Percentiles rank a stretch among this genome's conserved stretches.
phyloP scores from a whole-genome alignment of 2,888 invertebrate genomes.

The Amblyjoppa fuscipennis region DNA sequence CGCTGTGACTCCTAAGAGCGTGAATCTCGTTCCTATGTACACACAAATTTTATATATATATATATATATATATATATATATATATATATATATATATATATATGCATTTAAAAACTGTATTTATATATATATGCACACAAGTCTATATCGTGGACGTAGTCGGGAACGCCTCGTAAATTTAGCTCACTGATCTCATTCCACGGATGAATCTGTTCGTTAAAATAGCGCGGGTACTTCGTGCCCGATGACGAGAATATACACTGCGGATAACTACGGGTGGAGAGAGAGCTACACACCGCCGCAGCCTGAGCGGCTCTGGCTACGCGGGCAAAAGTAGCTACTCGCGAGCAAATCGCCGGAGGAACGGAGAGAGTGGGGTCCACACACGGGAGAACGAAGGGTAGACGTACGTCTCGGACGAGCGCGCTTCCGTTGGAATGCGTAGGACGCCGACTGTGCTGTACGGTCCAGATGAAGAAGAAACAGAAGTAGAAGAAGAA shows the following conservation, averaged over 20 bases:
- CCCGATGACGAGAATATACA: slow-evolving; percentile 62
- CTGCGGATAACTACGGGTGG: slow-evolving; percentile 55
- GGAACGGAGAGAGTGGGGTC: not conserved
- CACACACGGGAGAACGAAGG: not conserved
- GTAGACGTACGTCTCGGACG: slow-evolving; percentile 27
- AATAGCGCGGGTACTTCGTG: slow-evolving; percentile 75
- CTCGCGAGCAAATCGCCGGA: not conserved
- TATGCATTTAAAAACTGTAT: not conserved
- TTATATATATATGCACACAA: not conserved
- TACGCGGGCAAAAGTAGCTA: slow-evolving; percentile 30
- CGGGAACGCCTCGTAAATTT: slow-evolving; percentile 75
- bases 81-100: not conserved
- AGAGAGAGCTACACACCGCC: slow-evolving; percentile 30
- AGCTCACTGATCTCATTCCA: slow-evolving; percentile 82
- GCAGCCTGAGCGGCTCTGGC: slow-evolving; percentile 16
- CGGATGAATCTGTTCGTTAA: slow-evolving; percentile 78
- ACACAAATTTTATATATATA: not conserved
- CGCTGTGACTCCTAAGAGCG: slow-evolving; percentile 25
- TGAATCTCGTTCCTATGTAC: slow-evolving; percentile 2
- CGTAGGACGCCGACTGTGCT: slow-evolving; percentile 35
- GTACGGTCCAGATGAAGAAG: slow-evolving; percentile 30
- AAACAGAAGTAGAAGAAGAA: not conserved
- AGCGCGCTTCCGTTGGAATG: slow-evolving; percentile 54
- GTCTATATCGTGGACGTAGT: slow-evolving; percentile 20
- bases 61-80: not conserved